phyloP scores from a whole-genome alignment of 2,888 invertebrate genomes.

The Anthrax anthrax region DNA sequence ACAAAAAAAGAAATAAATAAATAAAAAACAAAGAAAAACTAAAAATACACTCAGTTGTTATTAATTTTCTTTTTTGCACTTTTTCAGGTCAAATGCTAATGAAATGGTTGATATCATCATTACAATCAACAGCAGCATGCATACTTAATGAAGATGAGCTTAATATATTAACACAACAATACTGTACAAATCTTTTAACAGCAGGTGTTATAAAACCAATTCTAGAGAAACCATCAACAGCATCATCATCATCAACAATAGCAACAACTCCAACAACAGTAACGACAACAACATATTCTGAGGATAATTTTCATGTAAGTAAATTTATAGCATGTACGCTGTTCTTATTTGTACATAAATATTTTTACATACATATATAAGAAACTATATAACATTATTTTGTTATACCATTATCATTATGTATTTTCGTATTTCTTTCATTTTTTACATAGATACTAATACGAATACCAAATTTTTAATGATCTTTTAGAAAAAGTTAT shows the following conservation, averaged over 20 bases:
- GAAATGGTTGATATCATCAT: conserved; percentile 72
- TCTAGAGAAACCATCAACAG: conserved; percentile 51
- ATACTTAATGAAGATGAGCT: conserved; percentile 54
- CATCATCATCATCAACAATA: conserved; percentile 24
- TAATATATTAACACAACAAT: conserved; percentile 61
- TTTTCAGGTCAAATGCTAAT: conserved; percentile 79
- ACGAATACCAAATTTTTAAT: no score
- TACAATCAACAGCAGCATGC: conserved; percentile 41
- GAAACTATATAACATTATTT: no score
- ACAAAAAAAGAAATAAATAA: no score
- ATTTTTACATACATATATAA: no score
- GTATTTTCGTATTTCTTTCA: no score
- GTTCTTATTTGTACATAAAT: no score
- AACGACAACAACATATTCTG: conserved; percentile 4
- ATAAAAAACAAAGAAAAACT: no score
- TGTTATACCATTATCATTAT: no score
- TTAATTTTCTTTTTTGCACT: neutral
- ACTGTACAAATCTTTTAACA: conserved; percentile 74
- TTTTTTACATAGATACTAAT: no score
- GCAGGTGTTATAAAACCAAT: conserved; percentile 74
- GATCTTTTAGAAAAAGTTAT: no score
- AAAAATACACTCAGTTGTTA: neutral
- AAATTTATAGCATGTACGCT: no score
- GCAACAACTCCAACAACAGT: conserved; percentile 37
- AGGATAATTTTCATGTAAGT: conserved; percentile 15